These are phyloP conservation scores for Lasiurus borealis DNA, from an alignment of 2,113 vertebrate species.

Conservation along the genomic window DNA sequence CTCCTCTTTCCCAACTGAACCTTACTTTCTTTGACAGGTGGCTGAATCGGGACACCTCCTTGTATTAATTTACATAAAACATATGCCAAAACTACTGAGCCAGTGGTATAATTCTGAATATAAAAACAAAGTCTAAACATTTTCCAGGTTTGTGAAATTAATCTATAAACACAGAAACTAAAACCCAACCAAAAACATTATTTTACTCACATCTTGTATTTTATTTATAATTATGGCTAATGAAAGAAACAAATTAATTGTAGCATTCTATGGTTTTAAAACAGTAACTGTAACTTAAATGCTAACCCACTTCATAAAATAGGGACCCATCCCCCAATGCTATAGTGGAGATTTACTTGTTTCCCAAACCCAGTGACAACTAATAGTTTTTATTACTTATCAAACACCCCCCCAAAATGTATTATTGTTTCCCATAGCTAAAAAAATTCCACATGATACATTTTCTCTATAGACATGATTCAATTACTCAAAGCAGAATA, in stretches of 20 bases:
- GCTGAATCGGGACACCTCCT: background rate
- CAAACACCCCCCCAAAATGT: background rate
- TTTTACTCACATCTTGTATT: slow-evolving; percentile 35
- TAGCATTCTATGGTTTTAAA: background rate
- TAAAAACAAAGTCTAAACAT: slow-evolving; percentile 46
- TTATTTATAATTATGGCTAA: slow-evolving; percentile 30
- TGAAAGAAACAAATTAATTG: slow-evolving; percentile 36
- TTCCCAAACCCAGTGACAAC: slow-evolving; percentile 13
- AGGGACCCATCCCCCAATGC: background rate
- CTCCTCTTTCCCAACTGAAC: background rate
- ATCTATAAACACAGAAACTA: background rate
- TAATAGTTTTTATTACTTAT: slow-evolving; percentile 37
- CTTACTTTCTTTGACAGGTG: background rate
- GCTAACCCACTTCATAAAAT: background rate
- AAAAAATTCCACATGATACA: background rate
- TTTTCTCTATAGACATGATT: background rate
- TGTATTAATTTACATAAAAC: background rate
- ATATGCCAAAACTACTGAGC: background rate
- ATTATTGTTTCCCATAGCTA: background rate
- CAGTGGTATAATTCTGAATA: background rate
- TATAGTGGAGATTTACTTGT: background rate
- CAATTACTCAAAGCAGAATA: slow-evolving; percentile 14
- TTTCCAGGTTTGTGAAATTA: slow-evolving; percentile 32
- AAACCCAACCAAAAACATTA: slow-evolving; percentile 2
- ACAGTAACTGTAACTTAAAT: slow-evolving; percentile 42